A percentile compares a stretch with the other conserved stretches of the same genome.
phyloP scores from a whole-genome alignment of 2,888 invertebrate species.

The Drosophila fulvimacula region DNA sequence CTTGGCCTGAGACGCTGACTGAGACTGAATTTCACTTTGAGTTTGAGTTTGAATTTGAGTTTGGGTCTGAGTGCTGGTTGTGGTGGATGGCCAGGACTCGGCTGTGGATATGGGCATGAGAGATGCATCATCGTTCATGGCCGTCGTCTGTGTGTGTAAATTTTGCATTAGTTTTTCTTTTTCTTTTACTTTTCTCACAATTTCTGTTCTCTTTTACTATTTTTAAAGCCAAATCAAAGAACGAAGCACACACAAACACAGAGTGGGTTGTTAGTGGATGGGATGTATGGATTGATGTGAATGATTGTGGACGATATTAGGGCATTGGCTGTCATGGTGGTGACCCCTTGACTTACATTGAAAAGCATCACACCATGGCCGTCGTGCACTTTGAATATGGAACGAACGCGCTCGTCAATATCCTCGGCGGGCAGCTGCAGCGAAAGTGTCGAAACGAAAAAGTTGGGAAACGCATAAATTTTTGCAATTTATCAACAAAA shows the following conservation, averaged over 20 bases:
- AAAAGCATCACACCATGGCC: constrained; percentile 60
- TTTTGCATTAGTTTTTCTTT: constrained; percentile 55
- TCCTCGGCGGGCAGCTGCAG: constrained; percentile 58
- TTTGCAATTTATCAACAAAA: constrained; percentile 25
- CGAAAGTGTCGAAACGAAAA: constrained; percentile 57
- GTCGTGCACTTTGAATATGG: constrained; percentile 54
- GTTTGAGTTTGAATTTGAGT: constrained; percentile 14
- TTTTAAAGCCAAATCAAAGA: constrained; percentile 27
- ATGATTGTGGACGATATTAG: neutral
- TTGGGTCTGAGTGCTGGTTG: constrained; percentile 17
- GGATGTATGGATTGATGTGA: neutral
- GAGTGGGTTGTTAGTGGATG: constrained; percentile 35
- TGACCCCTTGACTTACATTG: constrained; percentile 60
- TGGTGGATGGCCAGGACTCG: constrained; percentile 30
- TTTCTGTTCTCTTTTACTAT: neutral
- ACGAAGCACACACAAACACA: constrained; percentile 47
- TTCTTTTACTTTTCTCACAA: neutral
- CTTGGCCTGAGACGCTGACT: constrained; percentile 29
- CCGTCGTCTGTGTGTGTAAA: constrained; percentile 71
- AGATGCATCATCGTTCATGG: constrained; percentile 62
- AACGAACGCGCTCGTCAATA: constrained; percentile 47
- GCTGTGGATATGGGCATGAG: constrained; percentile 66
- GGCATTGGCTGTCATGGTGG: constrained; percentile 5
- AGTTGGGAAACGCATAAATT: constrained; percentile 51
- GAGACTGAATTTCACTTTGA: constrained; percentile 17